Base-by-base conservation (phyloP, 1,140 invertebrate species). In the Oscheius sp. region DNA sequence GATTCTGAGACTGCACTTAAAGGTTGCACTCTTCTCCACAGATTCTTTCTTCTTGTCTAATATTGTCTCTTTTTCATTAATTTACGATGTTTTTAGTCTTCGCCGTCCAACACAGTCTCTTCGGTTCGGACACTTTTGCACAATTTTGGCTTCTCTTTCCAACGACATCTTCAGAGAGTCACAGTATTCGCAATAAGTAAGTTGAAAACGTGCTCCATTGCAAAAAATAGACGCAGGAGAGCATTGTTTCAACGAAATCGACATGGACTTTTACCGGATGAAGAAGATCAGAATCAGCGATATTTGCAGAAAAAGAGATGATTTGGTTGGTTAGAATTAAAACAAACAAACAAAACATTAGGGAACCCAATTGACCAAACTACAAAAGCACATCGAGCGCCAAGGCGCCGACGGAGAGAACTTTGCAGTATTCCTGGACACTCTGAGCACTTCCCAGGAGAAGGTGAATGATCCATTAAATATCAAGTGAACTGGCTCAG, bases 251-350 rank as follows among this genome's bases (percentile, higher is more conserved):
- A 26, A 15, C 49, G 49, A 55, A 26, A 55, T 55, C 15, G 49
- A 55, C 49, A 7, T 55, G 4, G 49, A 55, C 49, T 55, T 55
- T 23, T 55, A 55, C 49, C 7, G 49, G 23, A 55, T 55, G 49
- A 55, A 55, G 49, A 55, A 55, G 49, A 55, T 55, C 28, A 15
- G 49, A 55, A 55, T 55, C 15, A 55, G 49, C 23, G 49, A 55
- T 7, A 23, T 55, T 7, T 20, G 15, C 7, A 55, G 49, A 26
- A 55, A 55, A 55, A 55, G 28, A 23, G 49, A 55, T 26, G 49
- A 55, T 23, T 13, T 55, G 49, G 49, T 55, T 7, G 4, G 49
- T 55, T 55, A 26, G 7, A 55, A 55, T 20, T n/a, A 42, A 42
- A n/a, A 42, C n/a, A 42, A n/a, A n/a, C 7, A 42, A 23, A 55